A percentile compares a stretch with the other conserved stretches of the same genome.
phyloP scores from a whole-genome alignment of 2,113 vertebrate species.

The Erythrolamprus reginae region DNA sequence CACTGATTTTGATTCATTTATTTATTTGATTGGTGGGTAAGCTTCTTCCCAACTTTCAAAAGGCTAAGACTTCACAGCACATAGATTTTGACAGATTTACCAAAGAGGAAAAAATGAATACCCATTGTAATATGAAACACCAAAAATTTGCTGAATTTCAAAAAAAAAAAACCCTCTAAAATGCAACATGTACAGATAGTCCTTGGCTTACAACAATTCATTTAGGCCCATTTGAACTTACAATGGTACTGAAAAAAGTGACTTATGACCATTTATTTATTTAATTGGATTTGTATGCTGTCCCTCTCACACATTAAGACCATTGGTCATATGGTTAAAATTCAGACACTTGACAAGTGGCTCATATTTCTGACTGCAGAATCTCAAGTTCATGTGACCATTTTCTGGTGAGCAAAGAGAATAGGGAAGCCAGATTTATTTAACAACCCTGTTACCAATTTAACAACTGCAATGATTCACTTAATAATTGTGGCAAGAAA shows the following conservation, averaged over 20 bases:
- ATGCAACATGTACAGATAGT: neutral
- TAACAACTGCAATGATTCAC: neutral
- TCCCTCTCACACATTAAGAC: neutral
- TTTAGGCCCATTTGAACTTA: neutral
- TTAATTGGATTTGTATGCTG: too few relatives aligned
- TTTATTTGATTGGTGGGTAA: neutral
- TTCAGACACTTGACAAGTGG: neutral
- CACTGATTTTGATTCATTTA: neutral
- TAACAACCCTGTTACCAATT: neutral
- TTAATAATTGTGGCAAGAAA: neutral
- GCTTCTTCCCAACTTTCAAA: neutral
- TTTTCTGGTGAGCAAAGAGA: neutral
- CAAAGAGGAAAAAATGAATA: neutral
- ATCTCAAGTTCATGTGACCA: neutral
- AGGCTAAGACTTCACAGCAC: neutral
- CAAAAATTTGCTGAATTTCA: neutral
- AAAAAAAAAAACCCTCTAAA: neutral
- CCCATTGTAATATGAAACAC: neutral
- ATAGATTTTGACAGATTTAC: neutral
- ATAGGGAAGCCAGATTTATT: neutral
- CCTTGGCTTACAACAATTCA: neutral
- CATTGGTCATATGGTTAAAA: neutral
- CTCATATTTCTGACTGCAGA: neutral
- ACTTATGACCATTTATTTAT: neutral
- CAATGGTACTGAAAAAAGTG: neutral